Conservation (phyloP, 2,888 invertebrate genomes). For the Cabera pusaria region DNA sequence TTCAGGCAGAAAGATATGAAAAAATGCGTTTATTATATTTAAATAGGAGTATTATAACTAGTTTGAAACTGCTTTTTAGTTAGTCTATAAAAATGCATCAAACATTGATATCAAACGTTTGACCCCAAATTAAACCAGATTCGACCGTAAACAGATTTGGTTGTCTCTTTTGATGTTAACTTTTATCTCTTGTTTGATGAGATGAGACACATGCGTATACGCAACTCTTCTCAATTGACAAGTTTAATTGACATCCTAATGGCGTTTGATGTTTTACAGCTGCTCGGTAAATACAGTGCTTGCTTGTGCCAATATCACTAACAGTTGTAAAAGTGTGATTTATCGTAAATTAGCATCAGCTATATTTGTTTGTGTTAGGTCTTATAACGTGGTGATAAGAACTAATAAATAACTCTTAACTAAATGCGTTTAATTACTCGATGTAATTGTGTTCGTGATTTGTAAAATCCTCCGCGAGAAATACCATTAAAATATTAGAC, state of each 20-base stretch:
- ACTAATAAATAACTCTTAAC: no score
- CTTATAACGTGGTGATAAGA: no score
- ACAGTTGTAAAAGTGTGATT: no score
- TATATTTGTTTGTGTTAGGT: no score
- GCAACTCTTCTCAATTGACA: slow-evolving; percentile 52
- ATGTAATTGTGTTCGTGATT: no score
- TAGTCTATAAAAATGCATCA: slow-evolving; percentile 66
- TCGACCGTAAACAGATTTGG: slow-evolving; percentile 52
- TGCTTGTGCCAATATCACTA: slow-evolving; percentile 21
- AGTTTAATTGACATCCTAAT: slow-evolving; percentile 44
- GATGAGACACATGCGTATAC: slow-evolving; percentile 37
- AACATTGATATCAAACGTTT: slow-evolving; percentile 65
- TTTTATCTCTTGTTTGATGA: slow-evolving; percentile 46
- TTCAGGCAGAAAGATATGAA: slow-evolving; percentile 16
- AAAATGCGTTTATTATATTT: slow-evolving; percentile 9
- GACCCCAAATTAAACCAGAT: slow-evolving; percentile 69
- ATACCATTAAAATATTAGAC: no score
- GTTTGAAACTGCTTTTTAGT: slow-evolving; percentile 32
- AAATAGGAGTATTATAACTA: slow-evolving; percentile 20
- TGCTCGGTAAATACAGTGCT: slow-evolving; percentile 15
- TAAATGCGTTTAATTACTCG: no score
- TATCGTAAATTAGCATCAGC: no score
- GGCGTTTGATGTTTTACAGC: slow-evolving; percentile 32
- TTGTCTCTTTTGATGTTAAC: slow-evolving; percentile 60
- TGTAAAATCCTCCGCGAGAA: no score